Evolutionary conservation across 2,113 vertebrate genomes (phyloP).

Genomic region (Thinocorus orbignyianus): DNA sequence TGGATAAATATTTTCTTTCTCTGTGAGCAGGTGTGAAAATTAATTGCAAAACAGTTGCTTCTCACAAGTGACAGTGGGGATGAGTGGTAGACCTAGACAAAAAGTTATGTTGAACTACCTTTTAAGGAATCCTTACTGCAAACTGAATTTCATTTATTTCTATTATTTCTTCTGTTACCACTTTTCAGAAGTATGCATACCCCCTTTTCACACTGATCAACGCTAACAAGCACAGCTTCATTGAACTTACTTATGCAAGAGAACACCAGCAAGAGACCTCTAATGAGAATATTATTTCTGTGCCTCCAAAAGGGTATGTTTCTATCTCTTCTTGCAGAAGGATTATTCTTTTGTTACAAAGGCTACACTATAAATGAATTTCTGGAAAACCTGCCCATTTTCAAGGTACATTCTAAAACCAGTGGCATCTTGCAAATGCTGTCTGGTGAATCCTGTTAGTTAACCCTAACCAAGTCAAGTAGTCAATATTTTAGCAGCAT

Average conservation of each 20-base stretch:
- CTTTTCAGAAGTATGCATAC: background rate
- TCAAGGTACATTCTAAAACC: background rate
- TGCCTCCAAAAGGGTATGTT: background rate
- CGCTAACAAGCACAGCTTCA: rapidly evolving
- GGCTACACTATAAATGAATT: background rate
- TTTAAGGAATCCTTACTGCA: background rate
- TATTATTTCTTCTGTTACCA: background rate
- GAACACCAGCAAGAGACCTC: background rate
- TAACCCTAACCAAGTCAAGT: background rate
- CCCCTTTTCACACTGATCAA: background rate
- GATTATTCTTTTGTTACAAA: background rate
- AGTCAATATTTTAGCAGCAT: background rate
- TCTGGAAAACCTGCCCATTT: background rate
- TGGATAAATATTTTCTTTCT: background rate
- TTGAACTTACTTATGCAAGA: background rate
- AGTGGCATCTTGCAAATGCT: background rate
- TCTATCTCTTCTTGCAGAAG: background rate
- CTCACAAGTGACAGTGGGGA: background rate
- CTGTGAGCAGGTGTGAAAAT: background rate
- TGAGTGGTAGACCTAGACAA: background rate
- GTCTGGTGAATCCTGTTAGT: background rate
- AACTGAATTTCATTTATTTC: background rate
- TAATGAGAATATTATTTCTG: background rate
- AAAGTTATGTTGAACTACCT: background rate
- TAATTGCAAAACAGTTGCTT: background rate